Evolutionary conservation across 2,888 invertebrate species (phyloP).

Genomic region (Arrhopalites spinosus): DNA sequence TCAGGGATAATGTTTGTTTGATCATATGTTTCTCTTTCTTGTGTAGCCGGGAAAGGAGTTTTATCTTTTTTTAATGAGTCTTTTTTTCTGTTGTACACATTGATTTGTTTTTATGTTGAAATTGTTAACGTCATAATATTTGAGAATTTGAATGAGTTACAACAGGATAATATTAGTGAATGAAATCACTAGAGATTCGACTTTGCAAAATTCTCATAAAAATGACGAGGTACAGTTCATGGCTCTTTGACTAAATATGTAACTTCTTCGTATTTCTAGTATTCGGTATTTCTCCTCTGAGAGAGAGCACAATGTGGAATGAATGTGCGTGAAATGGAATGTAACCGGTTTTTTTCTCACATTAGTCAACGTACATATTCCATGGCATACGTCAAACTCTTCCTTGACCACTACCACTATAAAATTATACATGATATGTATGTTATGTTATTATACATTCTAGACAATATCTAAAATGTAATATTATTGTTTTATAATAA

Average conservation of each 20-base stretch:
- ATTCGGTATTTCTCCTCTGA: background rate
- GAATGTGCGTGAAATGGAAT: conserved; percentile 6
- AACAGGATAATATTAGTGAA: background rate
- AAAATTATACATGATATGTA: background rate
- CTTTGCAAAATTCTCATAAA: background rate
- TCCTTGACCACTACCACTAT: conserved; percentile 22
- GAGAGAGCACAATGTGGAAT: conserved; percentile 2
- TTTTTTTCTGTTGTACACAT: too few species aligned
- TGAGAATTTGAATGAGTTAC: too few species aligned
- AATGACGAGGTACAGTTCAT: conserved; percentile 10
- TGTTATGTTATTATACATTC: background rate
- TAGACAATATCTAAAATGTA: too few species aligned
- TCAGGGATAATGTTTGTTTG: too few species aligned
- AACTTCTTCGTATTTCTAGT: background rate
- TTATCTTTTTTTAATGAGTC: too few species aligned
- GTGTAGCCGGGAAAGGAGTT: too few species aligned
- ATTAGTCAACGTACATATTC: background rate
- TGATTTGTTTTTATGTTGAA: too few species aligned
- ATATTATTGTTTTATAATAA: too few species aligned
- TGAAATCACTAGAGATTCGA: background rate
- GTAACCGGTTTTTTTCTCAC: conserved; percentile 9
- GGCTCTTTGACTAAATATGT: conserved; percentile 14
- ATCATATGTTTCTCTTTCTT: too few species aligned
- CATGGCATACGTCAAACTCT: conserved; percentile 16
- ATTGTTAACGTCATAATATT: too few species aligned